Percentiles rank a stretch among this genome's conserved stretches.
These are phyloP conservation scores for Aphodius granarius DNA, from an alignment of 2,888 invertebrate species.

Conservation along the genomic window DNA sequence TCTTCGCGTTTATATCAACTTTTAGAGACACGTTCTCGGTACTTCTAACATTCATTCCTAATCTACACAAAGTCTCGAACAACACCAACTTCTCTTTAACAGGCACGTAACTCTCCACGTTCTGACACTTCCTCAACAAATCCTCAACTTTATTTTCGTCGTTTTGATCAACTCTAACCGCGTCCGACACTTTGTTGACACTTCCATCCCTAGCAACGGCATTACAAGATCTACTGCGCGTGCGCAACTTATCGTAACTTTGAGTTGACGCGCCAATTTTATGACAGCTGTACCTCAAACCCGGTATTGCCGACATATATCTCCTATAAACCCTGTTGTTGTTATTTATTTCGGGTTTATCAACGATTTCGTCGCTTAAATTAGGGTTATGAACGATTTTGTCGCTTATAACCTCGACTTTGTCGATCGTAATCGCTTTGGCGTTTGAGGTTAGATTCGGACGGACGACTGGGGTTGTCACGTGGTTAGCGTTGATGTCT, in stretches of 20 bases:
- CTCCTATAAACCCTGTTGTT: slow-evolving; percentile 3
- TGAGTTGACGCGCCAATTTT: not conserved
- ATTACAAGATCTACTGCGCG: slow-evolving; percentile 22
- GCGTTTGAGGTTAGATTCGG: not conserved
- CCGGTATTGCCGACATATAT: slow-evolving; percentile 5
- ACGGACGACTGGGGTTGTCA: not conserved
- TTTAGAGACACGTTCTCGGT: slow-evolving; percentile 63
- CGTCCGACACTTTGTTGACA: too few species aligned
- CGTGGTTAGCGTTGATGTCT: slow-evolving; percentile 6
- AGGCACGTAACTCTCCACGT: slow-evolving; percentile 67
- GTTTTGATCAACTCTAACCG: not conserved
- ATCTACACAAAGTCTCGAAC: slow-evolving; percentile 69
- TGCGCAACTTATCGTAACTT: not conserved
- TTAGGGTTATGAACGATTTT: slow-evolving; percentile 37
- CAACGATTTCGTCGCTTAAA: slow-evolving; percentile 21
- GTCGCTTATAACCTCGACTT: slow-evolving; percentile 42
- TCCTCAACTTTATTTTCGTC: slow-evolving; percentile 50
- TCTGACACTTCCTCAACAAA: slow-evolving; percentile 59
- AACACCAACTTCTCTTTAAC: slow-evolving; percentile 70
- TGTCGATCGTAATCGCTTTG: slow-evolving; percentile 34
- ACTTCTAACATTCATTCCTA: slow-evolving; percentile 64
- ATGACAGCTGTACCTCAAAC: not conserved
- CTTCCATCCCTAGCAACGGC: slow-evolving; percentile 17
- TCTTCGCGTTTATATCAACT: slow-evolving; percentile 54
- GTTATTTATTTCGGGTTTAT: slow-evolving; percentile 13